Conservation (phyloP, 2,888 invertebrate genomes). For the Galerucella calmariensis region DNA sequence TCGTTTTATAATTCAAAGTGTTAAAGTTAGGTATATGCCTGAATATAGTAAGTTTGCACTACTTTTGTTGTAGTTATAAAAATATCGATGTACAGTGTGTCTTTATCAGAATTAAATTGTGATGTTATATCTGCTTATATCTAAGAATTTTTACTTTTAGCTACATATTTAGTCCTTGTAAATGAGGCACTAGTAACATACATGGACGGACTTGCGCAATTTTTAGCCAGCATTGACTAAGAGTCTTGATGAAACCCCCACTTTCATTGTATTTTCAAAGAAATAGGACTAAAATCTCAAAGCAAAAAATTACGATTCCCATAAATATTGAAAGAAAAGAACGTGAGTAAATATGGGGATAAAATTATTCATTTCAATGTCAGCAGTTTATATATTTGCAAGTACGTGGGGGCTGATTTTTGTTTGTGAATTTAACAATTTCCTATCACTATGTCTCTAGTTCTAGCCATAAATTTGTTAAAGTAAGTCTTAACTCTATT, state of each 20-base stretch:
- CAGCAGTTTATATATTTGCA: background rate
- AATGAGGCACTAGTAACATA: conserved; percentile 26
- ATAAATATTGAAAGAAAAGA: background rate
- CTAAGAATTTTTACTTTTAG: background rate
- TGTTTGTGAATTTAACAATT: background rate
- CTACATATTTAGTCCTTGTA: conserved; percentile 12
- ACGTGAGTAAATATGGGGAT: too few species aligned
- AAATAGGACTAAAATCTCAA: background rate
- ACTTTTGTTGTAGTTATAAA: conserved; percentile 1
- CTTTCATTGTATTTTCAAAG: background rate
- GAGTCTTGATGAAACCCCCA: background rate
- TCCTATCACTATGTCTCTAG: background rate
- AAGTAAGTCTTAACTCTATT: background rate
- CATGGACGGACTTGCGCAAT: conserved; percentile 26
- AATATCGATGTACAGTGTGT: background rate
- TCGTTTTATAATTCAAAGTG: too few species aligned
- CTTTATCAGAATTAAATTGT: background rate
- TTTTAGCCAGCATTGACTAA: conserved; percentile 17
- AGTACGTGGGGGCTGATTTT: background rate
- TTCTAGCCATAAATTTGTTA: background rate
- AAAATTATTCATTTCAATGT: too few species aligned
- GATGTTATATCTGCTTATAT: background rate
- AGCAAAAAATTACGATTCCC: background rate
- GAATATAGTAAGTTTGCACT: background rate
- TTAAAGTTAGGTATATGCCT: background rate